Evolutionary conservation across 2,113 vertebrate genomes (phyloP).

Genomic region (Chamaetylas fuelleborni): DNA sequence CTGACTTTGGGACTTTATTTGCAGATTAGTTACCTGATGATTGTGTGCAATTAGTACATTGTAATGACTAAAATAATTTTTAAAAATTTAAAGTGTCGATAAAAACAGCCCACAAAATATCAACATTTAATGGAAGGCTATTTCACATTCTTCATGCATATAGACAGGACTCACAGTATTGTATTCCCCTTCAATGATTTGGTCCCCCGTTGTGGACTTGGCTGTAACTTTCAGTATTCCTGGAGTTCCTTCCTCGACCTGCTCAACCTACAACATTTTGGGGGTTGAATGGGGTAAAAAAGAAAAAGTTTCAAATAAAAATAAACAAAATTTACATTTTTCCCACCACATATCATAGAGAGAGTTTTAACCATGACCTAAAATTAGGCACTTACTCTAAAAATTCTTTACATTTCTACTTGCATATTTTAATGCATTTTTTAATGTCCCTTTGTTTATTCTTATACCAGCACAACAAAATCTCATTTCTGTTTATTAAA

Average conservation of each 20-base stretch:
- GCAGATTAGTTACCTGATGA: background rate
- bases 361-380: background rate
- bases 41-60: background rate
- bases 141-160: background rate
- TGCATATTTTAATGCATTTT: background rate
- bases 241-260: conserved; percentile 72
- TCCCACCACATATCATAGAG: background rate
- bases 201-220: conserved; percentile 41
- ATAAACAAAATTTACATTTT: background rate
- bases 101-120: background rate
- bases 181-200: conserved; percentile 74
- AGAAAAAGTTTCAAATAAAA: background rate
- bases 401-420: background rate
- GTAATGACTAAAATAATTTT: background rate
- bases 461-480: background rate
- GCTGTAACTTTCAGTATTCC: conserved; percentile 76
- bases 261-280: conserved; percentile 73
- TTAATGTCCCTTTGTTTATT: background rate
- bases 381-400: background rate
- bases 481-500: background rate
- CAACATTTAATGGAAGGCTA: background rate
- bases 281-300: rapidly evolving
- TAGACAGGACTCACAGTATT: conserved; percentile 77
- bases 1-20: background rate
- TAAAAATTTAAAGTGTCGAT: background rate